Evolutionary conservation across 2,113 vertebrate genomes (phyloP).

Genomic region (Catagonus wagneri): DNA sequence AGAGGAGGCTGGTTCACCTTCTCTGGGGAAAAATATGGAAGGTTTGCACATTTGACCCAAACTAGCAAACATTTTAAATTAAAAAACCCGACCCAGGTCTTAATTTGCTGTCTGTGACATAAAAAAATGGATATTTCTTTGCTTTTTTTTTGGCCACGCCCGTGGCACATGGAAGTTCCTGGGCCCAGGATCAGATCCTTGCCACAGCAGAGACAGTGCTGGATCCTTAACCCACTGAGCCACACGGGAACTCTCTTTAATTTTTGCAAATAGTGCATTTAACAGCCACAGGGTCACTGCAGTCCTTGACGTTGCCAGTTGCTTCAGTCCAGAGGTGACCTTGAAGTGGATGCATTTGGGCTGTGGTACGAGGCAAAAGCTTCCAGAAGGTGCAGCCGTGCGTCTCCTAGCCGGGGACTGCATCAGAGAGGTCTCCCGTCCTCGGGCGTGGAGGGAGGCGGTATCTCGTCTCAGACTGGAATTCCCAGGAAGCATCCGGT

Average conservation of each 20-base stretch:
- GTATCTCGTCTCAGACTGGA: neutral
- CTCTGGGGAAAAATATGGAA: neutral
- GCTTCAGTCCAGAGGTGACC: neutral
- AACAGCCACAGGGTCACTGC: neutral
- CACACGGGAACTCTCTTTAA: too few relatives aligned
- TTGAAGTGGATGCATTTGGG: neutral
- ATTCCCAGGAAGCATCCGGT: neutral
- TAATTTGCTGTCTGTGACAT: neutral
- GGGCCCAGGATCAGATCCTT: too few relatives aligned
- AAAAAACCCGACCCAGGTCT: neutral
- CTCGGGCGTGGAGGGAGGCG: fast-evolving
- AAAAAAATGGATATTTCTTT: neutral
- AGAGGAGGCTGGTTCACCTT: neutral
- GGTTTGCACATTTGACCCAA: neutral
- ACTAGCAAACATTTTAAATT: neutral
- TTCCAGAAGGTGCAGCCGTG: neutral
- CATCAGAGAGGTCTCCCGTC: fast-evolving
- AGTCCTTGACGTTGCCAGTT: neutral
- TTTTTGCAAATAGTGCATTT: neutral
- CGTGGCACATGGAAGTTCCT: too few relatives aligned
- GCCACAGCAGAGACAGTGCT: too few relatives aligned
- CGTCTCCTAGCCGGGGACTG: neutral
- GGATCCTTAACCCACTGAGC: too few relatives aligned
- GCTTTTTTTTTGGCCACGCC: too few relatives aligned
- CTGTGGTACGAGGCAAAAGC: neutral